A percentile compares a stretch with the other conserved stretches of the same genome.
Evolutionary conservation across 2,797 vertebrate species (phyloP).

Genomic region (Salarias fasciatus): DNA sequence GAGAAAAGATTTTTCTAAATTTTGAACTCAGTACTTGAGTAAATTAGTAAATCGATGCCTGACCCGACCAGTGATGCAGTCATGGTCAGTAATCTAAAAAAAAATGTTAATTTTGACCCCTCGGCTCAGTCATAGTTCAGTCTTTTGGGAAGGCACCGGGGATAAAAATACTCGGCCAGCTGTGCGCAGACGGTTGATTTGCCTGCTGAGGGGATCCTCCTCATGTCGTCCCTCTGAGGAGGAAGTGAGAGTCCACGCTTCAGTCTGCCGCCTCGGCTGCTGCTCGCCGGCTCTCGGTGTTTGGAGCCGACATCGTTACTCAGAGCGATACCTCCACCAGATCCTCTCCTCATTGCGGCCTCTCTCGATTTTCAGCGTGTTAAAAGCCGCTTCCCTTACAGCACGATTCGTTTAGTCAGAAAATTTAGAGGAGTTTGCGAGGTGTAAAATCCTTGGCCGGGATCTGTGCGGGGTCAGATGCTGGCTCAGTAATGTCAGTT

Average conservation of each 20-base stretch:
- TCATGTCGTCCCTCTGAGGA: constrained; percentile 44
- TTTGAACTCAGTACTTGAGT: too few species aligned
- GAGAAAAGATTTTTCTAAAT: too few species aligned
- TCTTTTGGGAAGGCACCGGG: background rate
- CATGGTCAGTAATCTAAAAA: too few species aligned
- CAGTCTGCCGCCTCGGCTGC: constrained; percentile 21
- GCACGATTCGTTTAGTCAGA: too few species aligned
- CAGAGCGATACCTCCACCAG: too few species aligned
- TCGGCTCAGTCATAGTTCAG: too few species aligned
- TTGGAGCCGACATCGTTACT: constrained; percentile 4
- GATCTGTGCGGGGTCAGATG: constrained; percentile 21
- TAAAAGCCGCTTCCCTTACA: too few species aligned
- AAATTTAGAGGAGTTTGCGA: too few species aligned
- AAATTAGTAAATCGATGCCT: too few species aligned
- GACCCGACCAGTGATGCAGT: too few species aligned
- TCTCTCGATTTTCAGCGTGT: background rate
- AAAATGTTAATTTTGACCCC: too few species aligned
- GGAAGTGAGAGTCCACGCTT: constrained; percentile 58
- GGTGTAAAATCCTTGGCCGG: too few species aligned
- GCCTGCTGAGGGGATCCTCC: constrained; percentile 21
- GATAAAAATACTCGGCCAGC: constrained; percentile 17
- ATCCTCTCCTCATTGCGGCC: background rate
- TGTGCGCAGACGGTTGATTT: constrained; percentile 38
- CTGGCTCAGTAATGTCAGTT: constrained; percentile 10
- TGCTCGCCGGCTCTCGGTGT: background rate